Percentiles rank a stretch among this genome's conserved stretches.
Conservation (phyloP, 2,113 vertebrate species). For the Chaetorhynchus papuensis region DNA sequence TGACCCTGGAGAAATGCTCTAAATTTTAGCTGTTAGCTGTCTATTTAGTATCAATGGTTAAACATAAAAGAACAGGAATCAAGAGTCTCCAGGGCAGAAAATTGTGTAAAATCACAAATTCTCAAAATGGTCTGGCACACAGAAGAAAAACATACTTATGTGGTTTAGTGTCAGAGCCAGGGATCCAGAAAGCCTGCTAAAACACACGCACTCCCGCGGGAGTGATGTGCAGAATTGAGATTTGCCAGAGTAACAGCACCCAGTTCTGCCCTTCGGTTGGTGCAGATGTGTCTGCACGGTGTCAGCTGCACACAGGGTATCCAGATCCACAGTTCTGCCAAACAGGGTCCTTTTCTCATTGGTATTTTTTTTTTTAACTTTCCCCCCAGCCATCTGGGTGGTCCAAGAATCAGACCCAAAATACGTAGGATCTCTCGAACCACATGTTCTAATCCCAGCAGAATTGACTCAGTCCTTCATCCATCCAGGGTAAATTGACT, state of each 20-base stretch:
- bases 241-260: slow-evolving; percentile 15
- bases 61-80: slow-evolving; percentile 10
- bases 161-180: slow-evolving; percentile 12
- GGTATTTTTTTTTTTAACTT: background rate
- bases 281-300: background rate
- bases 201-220: accelerated
- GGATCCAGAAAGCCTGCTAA: background rate
- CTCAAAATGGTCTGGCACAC: slow-evolving; percentile 15
- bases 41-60: background rate
- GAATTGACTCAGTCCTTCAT: slow-evolving; percentile 61
- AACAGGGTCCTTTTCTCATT: background rate
- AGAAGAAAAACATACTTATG: background rate
- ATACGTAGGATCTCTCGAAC: slow-evolving; percentile 52
- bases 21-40: slow-evolving; percentile 1
- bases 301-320: background rate
- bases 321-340: slow-evolving; percentile 15
- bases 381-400: slow-evolving; percentile 45
- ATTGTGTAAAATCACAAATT: slow-evolving; percentile 27
- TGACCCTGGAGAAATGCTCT: background rate
- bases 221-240: background rate
- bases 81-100: slow-evolving; percentile 4
- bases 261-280: background rate
- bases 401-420: slow-evolving; percentile 37
- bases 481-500: slow-evolving; percentile 55
- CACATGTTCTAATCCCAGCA: slow-evolving; percentile 59